A percentile compares a stretch with the other conserved stretches of the same genome.
Evolutionary conservation across 2,797 vertebrate species (phyloP).

Genomic region (Telmatherina bonti): DNA sequence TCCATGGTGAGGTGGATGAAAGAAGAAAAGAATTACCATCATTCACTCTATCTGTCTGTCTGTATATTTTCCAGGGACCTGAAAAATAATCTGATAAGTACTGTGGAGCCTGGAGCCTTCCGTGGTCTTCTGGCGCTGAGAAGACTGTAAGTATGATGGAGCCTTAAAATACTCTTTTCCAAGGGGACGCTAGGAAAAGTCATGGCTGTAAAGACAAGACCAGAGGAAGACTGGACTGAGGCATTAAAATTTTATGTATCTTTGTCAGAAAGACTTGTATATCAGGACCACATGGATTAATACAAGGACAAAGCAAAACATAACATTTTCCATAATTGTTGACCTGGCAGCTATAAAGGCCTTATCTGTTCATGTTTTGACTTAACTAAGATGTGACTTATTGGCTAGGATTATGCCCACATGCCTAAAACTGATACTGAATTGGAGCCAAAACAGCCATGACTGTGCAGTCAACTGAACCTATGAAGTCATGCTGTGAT

Average conservation of each 20-base stretch:
- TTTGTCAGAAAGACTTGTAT: not conserved
- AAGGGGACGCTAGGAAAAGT: not conserved
- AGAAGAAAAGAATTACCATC: not conserved
- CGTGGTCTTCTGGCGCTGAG: constrained; percentile 89
- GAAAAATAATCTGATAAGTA: constrained; percentile 96
- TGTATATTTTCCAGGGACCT: constrained; percentile 86
- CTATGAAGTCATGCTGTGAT: not conserved
- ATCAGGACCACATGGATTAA: not conserved
- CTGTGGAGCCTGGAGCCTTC: constrained; percentile 92
- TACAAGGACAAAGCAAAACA: not conserved
- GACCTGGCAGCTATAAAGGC: not conserved
- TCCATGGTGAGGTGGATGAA: not conserved
- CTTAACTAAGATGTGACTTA: not conserved
- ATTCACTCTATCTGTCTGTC: constrained; percentile 51
- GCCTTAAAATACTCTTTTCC: constrained; percentile 50
- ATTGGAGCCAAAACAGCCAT: not conserved
- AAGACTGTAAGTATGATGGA: constrained; percentile 89
- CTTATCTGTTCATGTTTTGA: not conserved
- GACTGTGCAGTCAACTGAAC: not conserved
- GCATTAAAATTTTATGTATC: not conserved
- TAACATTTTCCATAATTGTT: not conserved
- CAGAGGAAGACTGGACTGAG: constrained; percentile 22
- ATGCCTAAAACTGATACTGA: not conserved
- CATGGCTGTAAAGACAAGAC: constrained; percentile 34
- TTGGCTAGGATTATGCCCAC: not conserved